Percentiles rank a stretch among this genome's conserved stretches.
Conservation (phyloP, 2,797 vertebrate species). For the Poecilia wingei region DNA sequence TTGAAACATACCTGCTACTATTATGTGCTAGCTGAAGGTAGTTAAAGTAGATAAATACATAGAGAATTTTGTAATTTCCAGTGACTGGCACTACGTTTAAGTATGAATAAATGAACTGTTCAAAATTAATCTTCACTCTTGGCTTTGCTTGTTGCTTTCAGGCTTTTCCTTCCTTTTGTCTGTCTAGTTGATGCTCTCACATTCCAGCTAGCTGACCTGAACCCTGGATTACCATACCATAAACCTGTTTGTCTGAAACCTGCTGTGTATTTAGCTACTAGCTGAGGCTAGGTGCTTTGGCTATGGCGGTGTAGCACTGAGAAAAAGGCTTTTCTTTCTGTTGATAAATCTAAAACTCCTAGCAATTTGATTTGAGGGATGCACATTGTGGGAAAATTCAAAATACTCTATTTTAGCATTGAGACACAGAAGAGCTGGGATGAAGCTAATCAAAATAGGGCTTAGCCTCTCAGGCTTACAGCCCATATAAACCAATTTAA, state of each 20-base stretch:
- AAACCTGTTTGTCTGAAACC: not conserved
- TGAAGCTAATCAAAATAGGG: constrained; percentile 22
- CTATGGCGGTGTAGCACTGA: not conserved
- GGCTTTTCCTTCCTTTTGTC: not conserved
- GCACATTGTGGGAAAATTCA: not conserved
- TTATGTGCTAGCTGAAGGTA: not conserved
- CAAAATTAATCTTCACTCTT: not conserved
- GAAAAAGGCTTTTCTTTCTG: not conserved
- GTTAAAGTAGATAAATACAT: not conserved
- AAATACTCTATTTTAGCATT: constrained; percentile 34
- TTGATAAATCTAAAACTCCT: not conserved
- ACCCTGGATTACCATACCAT: not conserved
- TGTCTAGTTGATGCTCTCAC: not conserved
- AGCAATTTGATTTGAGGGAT: constrained; percentile 40
- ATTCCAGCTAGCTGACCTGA: not conserved
- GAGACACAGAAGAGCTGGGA: constrained; percentile 31
- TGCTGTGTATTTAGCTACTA: not conserved
- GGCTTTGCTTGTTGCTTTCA: not conserved
- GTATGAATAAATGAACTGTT: not conserved
- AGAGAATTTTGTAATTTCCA: not conserved
- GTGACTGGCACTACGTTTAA: no score
- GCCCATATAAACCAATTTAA: constrained; percentile 51
- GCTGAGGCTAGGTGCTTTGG: constrained; percentile 9
- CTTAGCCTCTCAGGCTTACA: constrained; percentile 32
- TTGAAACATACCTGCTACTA: not conserved